Evolutionary conservation across 1,140 invertebrate species (phyloP).

Genomic region (Kradibia gibbosae): DNA sequence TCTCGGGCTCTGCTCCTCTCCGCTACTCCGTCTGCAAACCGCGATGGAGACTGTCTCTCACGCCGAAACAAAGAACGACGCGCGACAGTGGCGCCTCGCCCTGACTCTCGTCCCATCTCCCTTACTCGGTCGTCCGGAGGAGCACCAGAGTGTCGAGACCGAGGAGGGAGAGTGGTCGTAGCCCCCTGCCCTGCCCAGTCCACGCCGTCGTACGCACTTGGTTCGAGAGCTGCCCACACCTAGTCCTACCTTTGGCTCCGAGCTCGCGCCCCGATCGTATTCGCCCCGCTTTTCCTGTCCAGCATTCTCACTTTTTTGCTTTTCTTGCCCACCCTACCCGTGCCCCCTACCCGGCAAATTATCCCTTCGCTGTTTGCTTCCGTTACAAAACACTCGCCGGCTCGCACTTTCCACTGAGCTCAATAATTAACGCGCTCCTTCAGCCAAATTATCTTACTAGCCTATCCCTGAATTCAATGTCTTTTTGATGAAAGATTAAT

Average conservation of each 20-base stretch:
- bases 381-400: too few species aligned
- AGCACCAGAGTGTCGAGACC: neutral
- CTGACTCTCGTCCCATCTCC: constrained; percentile 30
- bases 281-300: constrained; percentile 13
- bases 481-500: too few species aligned
- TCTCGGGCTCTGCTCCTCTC: constrained; percentile 52
- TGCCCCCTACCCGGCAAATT: too few species aligned
- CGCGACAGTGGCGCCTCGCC: constrained; percentile 60
- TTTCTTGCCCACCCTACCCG: neutral
- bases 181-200: too few species aligned
- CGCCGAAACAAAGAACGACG: constrained; percentile 73
- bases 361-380: too few species aligned
- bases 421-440: too few species aligned
- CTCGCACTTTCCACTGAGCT: too few species aligned
- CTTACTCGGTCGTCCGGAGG: constrained; percentile 29
- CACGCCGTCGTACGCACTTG: too few species aligned
- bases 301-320: neutral
- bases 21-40: constrained; percentile 36
- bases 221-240: constrained; percentile 27
- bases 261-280: neutral
- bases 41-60: constrained; percentile 66
- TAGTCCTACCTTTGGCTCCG: constrained; percentile 32
- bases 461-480: too few species aligned
- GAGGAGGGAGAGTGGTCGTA: neutral
- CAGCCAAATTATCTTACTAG: too few species aligned